phyloP scores from a whole-genome alignment of 2,888 invertebrate genomes.

The Diloba caeruleocephala region DNA sequence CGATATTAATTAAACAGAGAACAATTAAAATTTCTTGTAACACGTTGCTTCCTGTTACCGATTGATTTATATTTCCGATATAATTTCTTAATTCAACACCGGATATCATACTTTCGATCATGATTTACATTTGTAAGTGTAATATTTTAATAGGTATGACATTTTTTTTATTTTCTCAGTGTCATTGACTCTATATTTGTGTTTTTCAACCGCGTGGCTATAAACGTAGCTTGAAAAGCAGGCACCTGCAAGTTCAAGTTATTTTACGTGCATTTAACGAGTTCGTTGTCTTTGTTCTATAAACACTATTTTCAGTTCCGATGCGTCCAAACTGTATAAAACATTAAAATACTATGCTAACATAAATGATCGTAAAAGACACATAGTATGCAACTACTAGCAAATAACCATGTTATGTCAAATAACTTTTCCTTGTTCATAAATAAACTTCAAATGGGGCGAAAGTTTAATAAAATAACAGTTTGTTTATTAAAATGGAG shows the following conservation, averaged over 20 bases:
- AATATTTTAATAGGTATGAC: conserved; percentile 3
- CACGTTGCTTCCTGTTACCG: conserved; percentile 60
- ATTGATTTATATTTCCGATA: conserved; percentile 56
- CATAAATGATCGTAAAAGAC: conserved; percentile 65
- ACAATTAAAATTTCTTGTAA: conserved; percentile 61
- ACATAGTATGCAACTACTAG: conserved; percentile 47
- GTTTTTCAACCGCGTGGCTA: conserved; percentile 32
- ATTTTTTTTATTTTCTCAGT: conserved; percentile 20
- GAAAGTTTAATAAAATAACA: conserved; percentile 58
- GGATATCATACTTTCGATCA: conserved; percentile 27
- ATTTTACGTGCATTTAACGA: conserved; percentile 81
- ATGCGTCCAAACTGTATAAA: conserved; percentile 66
- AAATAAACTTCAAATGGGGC: conserved; percentile 31
- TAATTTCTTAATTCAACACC: conserved; percentile 21
- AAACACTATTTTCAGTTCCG: conserved; percentile 78
- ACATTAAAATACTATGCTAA: conserved; percentile 71
- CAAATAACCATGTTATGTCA: conserved; percentile 27
- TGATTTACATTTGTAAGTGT: conserved; percentile 11
- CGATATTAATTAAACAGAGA: conserved; percentile 62
- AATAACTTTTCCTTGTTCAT: conserved; percentile 30
- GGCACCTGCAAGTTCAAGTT: conserved; percentile 59
- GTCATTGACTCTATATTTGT: conserved; percentile 3
- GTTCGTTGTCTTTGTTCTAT: conserved; percentile 85
- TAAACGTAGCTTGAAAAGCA: conserved; percentile 36
- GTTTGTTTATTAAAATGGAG: conserved; percentile 64